Conservation (phyloP, 2,797 vertebrate species). For the Periparus ater region DNA sequence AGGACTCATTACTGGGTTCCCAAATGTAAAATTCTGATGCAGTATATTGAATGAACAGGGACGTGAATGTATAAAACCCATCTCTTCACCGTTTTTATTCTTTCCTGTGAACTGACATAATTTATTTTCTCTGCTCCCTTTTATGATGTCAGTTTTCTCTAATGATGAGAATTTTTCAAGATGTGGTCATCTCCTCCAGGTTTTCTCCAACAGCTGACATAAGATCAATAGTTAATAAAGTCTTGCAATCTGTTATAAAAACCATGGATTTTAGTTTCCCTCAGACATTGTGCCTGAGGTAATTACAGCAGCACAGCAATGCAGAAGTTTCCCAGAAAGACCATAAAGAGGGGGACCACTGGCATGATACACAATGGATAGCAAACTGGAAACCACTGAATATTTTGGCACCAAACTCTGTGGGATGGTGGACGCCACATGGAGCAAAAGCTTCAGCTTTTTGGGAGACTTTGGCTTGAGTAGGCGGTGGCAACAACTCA, state of each 20-base stretch:
- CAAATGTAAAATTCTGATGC: not conserved
- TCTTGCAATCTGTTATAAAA: not conserved
- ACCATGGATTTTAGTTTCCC: not conserved
- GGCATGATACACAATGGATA: not conserved
- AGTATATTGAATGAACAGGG: not conserved
- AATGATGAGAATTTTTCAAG: not conserved
- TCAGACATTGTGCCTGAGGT: not conserved
- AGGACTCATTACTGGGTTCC: not conserved
- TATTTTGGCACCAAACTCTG: not conserved
- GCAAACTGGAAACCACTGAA: not conserved
- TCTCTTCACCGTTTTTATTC: not conserved
- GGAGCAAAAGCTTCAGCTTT: not conserved
- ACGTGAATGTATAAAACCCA: not conserved
- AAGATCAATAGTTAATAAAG: not conserved
- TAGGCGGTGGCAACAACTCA: not conserved
- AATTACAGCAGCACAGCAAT: not conserved
- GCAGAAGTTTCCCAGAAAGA: not conserved
- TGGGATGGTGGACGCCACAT: not conserved
- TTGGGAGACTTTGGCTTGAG: not conserved
- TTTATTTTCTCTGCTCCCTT: not conserved
- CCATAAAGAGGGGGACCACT: not conserved
- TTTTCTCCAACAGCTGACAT: not conserved
- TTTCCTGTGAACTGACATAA: not conserved
- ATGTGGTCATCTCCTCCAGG: not conserved
- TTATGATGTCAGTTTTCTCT: not conserved